Percentiles rank a stretch among this genome's conserved stretches.
Evolutionary conservation across 2,797 vertebrate genomes (phyloP).

Genomic region (Pterois miles): DNA sequence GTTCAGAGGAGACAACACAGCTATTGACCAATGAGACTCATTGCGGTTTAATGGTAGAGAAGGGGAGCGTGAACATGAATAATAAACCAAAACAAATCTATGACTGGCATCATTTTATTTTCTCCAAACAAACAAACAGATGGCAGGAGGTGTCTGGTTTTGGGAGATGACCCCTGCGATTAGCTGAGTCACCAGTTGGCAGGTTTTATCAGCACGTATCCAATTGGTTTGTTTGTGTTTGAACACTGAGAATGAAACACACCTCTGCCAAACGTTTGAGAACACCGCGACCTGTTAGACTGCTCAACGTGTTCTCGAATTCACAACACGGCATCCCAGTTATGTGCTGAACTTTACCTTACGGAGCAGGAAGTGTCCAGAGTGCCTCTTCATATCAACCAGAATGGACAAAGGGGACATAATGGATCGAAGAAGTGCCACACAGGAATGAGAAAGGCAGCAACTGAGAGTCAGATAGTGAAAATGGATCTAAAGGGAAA

Average conservation of each 20-base stretch:
- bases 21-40: not conserved
- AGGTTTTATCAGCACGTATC: not conserved
- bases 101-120: not conserved
- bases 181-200: not conserved
- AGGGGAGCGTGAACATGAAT: not conserved
- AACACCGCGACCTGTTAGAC: not conserved
- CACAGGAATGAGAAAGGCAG: constrained; percentile 20
- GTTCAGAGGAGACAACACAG: not conserved
- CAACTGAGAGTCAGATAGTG: constrained; percentile 5
- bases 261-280: not conserved
- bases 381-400: constrained; percentile 13
- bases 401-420: constrained; percentile 9
- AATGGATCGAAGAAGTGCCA: constrained; percentile 58
- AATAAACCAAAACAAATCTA: constrained; percentile 12
- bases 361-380: constrained; percentile 35
- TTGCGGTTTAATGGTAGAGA: not conserved
- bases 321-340: not conserved
- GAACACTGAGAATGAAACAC: not conserved
- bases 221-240: constrained; percentile 10
- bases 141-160: constrained; percentile 16
- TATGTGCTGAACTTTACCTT: not conserved
- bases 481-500: constrained; percentile 20
- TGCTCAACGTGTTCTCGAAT: not conserved
- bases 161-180: not conserved
- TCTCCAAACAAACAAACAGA: not conserved